Base-by-base conservation (phyloP, 2,888 invertebrate genomes). In the Apotomis turbidana region DNA sequence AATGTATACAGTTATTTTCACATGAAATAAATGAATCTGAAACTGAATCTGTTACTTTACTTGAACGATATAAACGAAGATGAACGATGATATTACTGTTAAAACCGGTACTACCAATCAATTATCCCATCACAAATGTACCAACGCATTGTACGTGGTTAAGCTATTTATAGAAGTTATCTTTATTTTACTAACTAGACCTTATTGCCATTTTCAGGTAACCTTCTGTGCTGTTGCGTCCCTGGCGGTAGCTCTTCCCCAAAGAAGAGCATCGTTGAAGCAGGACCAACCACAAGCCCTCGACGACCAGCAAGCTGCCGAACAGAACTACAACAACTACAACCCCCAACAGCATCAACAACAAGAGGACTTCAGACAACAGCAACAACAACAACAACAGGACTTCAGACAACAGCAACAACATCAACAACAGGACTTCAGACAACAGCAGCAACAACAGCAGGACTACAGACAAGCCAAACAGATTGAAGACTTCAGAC, bases 221-320 rank as follows among this genome's bases (percentile, higher is more conserved):
- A 85, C 85, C 49, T 76, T 87, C 75, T 86, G 87, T 74, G 87
- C 89, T 62, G 81, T 86, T 75, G 79, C 93, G 80, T 89, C 90
- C 76, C 82, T 93, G 68, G 80, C 90, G 80, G 82, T 86, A 74
- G 93, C 93, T 83, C 84, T 90, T 75, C 93, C 94, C 27, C 93
- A 93, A 81, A 87, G 93, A 77, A 89, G 88, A 85, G 81, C 85
- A 69, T 82, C 89, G 76, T 78, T 87, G 54, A 89, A 89, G 75
- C 83, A 85, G 46, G 91, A 90, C 38, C 77, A 78, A n/a, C n/a
- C n/a, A n/a, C n/a, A n/a, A 38, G 75, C 76, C 68, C 79, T 78
- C 0, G 86, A 85, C 0, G 91, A 93, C 77, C 93, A 92, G 78
- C 84, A 83, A 69, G 79, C 83, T 9, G 89, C 88, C 59, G 91